Conservation (phyloP, 2,888 invertebrate species). For the Hartigia nigra region DNA sequence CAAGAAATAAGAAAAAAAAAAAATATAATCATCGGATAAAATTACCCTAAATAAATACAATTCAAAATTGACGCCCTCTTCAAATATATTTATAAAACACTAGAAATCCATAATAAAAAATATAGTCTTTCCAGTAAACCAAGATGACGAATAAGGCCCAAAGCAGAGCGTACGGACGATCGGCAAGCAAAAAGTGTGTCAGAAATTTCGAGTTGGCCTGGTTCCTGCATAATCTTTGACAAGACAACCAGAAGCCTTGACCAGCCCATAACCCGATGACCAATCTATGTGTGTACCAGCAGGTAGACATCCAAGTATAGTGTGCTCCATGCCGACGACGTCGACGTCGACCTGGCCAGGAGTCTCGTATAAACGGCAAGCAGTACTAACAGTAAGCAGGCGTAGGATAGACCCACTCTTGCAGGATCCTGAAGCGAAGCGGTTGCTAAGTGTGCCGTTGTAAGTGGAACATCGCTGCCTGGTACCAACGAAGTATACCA, state of each 20-base stretch:
- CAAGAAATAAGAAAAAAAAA: neutral
- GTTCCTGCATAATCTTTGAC: conserved; percentile 44
- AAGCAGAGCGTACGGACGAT: neutral
- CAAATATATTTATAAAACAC: too few relatives aligned
- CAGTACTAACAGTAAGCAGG: conserved; percentile 29
- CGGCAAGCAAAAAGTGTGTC: conserved; percentile 43
- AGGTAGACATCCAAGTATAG: neutral
- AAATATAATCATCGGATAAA: neutral
- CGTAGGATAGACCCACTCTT: conserved; percentile 50
- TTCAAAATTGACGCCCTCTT: too few relatives aligned
- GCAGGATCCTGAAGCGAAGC: conserved; percentile 58
- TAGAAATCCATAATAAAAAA: neutral
- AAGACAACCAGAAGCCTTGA: neutral
- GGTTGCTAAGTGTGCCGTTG: conserved; percentile 62
- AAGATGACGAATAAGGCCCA: neutral
- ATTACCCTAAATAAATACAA: neutral
- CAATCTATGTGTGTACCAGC: neutral
- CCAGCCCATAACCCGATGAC: neutral
- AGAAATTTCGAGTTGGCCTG: conserved; percentile 56
- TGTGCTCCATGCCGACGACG: neutral
- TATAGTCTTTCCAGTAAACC: neutral
- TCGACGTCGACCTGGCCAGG: neutral
- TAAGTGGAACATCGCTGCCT: conserved; percentile 65
- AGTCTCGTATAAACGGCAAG: neutral
- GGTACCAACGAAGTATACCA: conserved; percentile 63